phyloP scores from a whole-genome alignment of 2,888 invertebrate species.

The Lutraria lutraria region DNA sequence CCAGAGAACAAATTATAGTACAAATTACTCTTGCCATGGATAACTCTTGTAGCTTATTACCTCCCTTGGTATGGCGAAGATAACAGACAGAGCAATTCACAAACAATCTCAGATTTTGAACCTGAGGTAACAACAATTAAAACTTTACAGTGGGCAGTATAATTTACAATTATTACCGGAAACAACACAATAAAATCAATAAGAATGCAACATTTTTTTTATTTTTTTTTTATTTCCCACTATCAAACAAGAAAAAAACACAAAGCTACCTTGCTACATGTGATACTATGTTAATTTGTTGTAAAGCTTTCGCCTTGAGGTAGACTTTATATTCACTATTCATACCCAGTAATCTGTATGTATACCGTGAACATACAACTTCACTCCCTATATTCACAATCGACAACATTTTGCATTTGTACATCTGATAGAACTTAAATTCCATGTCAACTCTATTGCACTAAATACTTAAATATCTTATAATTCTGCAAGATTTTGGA shows the following conservation, averaged over 20 bases:
- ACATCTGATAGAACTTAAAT: background rate
- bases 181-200: slow-evolving; percentile 16
- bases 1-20: background rate
- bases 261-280: slow-evolving; percentile 22
- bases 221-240: background rate
- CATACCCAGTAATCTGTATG: slow-evolving; percentile 9
- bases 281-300: slow-evolving; percentile 6
- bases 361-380: slow-evolving; percentile 14
- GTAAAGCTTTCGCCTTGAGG: slow-evolving; percentile 28
- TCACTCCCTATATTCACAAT: background rate
- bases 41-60: background rate
- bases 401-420: background rate
- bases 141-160: background rate
- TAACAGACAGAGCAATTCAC: background rate
- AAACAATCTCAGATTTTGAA: slow-evolving; percentile 24
- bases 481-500: background rate
- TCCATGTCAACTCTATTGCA: background rate
- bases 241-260: background rate
- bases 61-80: background rate
- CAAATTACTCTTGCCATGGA: background rate
- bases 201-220: slow-evolving; percentile 9
- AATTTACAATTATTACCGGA: slow-evolving; percentile 25
- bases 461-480: background rate
- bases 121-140: slow-evolving; percentile 13
- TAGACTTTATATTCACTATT: slow-evolving; percentile 19